phyloP scores from a whole-genome alignment of 2,797 vertebrate species.

The Acipenser oxyrinchus region DNA sequence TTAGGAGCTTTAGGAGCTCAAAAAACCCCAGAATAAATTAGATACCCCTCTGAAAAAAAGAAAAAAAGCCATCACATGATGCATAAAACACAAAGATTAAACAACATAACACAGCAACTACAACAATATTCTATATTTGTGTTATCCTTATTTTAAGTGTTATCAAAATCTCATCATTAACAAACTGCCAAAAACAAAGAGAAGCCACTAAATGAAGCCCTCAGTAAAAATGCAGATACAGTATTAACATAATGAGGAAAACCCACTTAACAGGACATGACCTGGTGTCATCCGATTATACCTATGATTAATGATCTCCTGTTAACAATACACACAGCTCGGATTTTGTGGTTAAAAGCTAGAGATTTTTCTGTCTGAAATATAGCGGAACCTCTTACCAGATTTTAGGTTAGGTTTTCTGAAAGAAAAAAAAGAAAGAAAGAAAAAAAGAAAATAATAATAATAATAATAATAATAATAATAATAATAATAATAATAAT shows the following conservation, averaged over 20 bases:
- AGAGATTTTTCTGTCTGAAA: constrained; percentile 29
- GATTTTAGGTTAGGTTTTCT: not conserved
- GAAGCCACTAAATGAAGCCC: constrained; percentile 38
- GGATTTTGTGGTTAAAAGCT: constrained; percentile 55
- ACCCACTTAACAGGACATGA: constrained; percentile 91
- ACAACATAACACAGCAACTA: too few relatives aligned
- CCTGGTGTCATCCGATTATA: constrained; percentile 98
- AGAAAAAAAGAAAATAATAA: not conserved
- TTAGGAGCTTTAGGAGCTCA: too few relatives aligned
- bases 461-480: not conserved
- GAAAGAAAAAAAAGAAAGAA: not conserved
- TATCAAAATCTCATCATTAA: constrained; percentile 58
- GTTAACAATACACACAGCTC: constrained; percentile 72
- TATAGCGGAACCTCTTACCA: not conserved
- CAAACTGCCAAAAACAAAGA: constrained; percentile 58
- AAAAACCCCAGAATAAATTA: too few relatives aligned
- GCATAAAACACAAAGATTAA: too few relatives aligned
- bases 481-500: not conserved
- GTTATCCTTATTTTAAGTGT: constrained; percentile 33
- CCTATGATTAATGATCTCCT: constrained; percentile 98
- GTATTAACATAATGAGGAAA: constrained; percentile 99
- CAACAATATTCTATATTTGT: constrained; percentile 31
- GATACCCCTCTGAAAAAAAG: too few relatives aligned
- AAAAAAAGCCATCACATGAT: too few relatives aligned
- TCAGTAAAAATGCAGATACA: constrained; percentile 69